A percentile compares a stretch with the other conserved stretches of the same genome.
phyloP scores from a whole-genome alignment of 1,140 invertebrate genomes.

The Zophobas atratus region DNA sequence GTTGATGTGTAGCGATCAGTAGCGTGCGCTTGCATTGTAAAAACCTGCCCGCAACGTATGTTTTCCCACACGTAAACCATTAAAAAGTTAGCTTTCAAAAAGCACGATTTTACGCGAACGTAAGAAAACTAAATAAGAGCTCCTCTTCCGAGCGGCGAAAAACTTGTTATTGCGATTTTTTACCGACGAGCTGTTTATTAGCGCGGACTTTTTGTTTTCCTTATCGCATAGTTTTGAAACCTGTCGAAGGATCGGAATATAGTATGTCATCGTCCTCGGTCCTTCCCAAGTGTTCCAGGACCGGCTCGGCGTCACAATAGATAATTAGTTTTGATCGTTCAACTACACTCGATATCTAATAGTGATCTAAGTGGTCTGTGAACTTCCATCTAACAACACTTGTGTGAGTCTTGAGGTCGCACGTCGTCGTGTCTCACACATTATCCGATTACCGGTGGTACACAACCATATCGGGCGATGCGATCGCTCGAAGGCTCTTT shows the following conservation, averaged over 20 bases:
- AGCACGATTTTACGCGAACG: background rate
- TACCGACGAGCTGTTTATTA: no score
- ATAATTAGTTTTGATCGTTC: conserved; percentile 43
- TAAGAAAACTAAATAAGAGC: conserved; percentile 17
- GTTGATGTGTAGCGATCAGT: conserved; percentile 38
- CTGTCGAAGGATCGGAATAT: background rate
- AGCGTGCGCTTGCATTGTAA: conserved; percentile 32
- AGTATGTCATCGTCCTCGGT: conserved; percentile 33
- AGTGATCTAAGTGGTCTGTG: conserved; percentile 42
- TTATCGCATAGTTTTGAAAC: no score
- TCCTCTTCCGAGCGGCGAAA: background rate
- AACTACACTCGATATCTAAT: conserved; percentile 43
- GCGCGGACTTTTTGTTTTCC: no score
- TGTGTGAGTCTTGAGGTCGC: conserved; percentile 42
- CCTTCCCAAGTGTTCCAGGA: conserved; percentile 27
- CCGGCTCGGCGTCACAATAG: conserved; percentile 30
- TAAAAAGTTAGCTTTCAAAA: conserved; percentile 29
- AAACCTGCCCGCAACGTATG: conserved; percentile 31
- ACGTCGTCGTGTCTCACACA: conserved; percentile 49
- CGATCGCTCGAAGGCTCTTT: conserved; percentile 27
- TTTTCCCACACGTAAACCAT: conserved; percentile 40
- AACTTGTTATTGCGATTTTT: background rate
- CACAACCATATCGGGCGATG: conserved; percentile 34
- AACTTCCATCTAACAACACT: conserved; percentile 40
- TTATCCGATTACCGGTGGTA: conserved; percentile 45